Evolutionary conservation across 1,140 invertebrate species (phyloP), one percentile per base, ranked within the genome.

Genomic region (Eciton burchellii): DNA sequence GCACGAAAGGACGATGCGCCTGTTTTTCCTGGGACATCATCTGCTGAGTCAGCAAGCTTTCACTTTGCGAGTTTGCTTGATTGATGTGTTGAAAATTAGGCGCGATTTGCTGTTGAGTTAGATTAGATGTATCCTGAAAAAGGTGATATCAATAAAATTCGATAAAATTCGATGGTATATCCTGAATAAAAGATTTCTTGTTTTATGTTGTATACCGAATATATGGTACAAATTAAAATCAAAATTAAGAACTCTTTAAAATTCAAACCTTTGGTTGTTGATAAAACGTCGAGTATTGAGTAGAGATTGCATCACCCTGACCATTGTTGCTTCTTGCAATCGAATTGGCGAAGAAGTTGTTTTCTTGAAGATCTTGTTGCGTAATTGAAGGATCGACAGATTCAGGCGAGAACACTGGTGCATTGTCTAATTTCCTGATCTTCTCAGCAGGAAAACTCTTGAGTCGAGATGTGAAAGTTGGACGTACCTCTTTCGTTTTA

Each of bases 361-460:
- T 4, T 74, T 81, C 47, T 12, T 11, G 43, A 24, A 73, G 74
- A 59, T 89, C 41, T 29, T 84, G 86, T 14, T 89, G 84, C 1
- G 49, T 29, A 3, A 76, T 66, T 26, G 84, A 19, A 24, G 66
- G 62, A 4, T 16, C 65, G 1, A 84, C 81, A 0, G 73, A 47
- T 11, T 73, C 52, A 1, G 57, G 56, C 0, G 56, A 14, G 35
- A 82, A 88, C 29, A 79, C 49, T 21, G 86, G 35, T 11, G 68
- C 11, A 19, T 59, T 83, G 4, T 86, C 43, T 0, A 88, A 52
- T 66, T 74, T 87, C 19, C 85, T 88, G 1, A 91, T 88, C 62
- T 85, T 86, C 60, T 91, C 91, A 0, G 86, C 84, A 0, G 91
- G 91, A 52, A 92, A 92, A 47, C 52, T 85, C 43, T 92, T 92